Percentiles rank a stretch among this genome's conserved stretches.
Evolutionary conservation across 2,888 invertebrate species (phyloP).

Genomic region (Pheosia gnoma): DNA sequence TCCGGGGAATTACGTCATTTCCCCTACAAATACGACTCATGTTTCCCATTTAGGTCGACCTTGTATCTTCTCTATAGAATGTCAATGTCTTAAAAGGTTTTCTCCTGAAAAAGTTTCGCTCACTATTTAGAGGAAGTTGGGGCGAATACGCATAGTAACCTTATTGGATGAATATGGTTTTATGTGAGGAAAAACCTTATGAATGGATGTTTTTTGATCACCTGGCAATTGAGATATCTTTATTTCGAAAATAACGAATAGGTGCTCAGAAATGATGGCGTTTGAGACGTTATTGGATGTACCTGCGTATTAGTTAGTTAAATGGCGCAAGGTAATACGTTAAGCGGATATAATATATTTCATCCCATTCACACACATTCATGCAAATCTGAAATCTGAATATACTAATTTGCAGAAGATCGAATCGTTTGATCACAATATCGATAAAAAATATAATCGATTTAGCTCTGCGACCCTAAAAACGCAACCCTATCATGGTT

Average conservation of each 20-base stretch:
- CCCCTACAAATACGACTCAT: constrained; percentile 28
- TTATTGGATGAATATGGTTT: constrained; percentile 9
- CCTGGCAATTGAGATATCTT: not conserved
- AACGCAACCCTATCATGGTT: constrained; percentile 11
- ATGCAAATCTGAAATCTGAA: too few species aligned
- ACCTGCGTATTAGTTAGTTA: too few species aligned
- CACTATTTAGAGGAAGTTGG: constrained; percentile 11
- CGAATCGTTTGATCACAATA: not conserved
- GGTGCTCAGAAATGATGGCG: too few species aligned
- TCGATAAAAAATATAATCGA: not conserved
- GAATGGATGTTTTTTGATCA: constrained; percentile 13
- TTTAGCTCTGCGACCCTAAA: not conserved
- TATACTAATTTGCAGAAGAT: not conserved
- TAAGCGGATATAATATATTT: not conserved
- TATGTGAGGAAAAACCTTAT: constrained; percentile 14
- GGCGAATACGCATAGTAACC: constrained; percentile 9
- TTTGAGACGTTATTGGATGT: too few species aligned
- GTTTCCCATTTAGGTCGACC: constrained; percentile 37
- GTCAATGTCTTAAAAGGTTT: constrained; percentile 40
- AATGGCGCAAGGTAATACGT: too few species aligned
- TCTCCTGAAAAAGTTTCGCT: constrained; percentile 18
- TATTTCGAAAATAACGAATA: not conserved
- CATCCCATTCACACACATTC: not conserved
- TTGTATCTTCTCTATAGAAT: constrained; percentile 26
- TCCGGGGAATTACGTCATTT: constrained; percentile 32